A percentile compares a stretch with the other conserved stretches of the same genome.
These are phyloP conservation scores for Caenorhabditis becei DNA, from an alignment of 2,888 invertebrate species.

Conservation along the genomic window DNA sequence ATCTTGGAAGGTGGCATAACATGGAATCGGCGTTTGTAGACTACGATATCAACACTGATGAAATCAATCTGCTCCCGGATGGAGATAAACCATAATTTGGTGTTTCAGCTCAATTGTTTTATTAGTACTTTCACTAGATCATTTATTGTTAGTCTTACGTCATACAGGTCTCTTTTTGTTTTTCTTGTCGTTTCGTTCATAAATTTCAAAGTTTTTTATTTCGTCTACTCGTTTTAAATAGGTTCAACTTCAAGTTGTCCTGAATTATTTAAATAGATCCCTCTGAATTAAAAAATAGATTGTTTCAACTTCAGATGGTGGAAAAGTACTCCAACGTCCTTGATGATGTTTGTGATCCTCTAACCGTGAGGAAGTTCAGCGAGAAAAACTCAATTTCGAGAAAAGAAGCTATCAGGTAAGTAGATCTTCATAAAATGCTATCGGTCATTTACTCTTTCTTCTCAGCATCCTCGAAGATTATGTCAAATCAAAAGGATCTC, in stretches of 20 bases:
- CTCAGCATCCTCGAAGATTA: slow-evolving; percentile 51
- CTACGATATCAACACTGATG: slow-evolving; percentile 70
- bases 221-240: neutral
- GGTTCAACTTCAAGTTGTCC: neutral
- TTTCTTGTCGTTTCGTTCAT: slow-evolving; percentile 8
- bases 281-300: neutral
- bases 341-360: slow-evolving; percentile 53
- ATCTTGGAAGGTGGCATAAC: slow-evolving; percentile 71
- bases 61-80: slow-evolving; percentile 57
- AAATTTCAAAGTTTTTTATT: neutral
- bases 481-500: slow-evolving; percentile 33
- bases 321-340: slow-evolving; percentile 36
- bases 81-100: slow-evolving; percentile 22
- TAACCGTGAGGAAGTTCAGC: slow-evolving; percentile 32
- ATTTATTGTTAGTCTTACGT: slow-evolving; percentile 6
- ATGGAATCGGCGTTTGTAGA: slow-evolving; percentile 71
- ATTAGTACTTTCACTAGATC: neutral
- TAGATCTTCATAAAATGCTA: neutral
- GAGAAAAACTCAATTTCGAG: slow-evolving; percentile 13
- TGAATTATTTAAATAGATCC: too few species aligned
- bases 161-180: slow-evolving; percentile 16
- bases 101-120: slow-evolving; percentile 3
- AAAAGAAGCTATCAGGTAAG: slow-evolving; percentile 37
- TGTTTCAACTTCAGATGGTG: slow-evolving; percentile 24
- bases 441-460: neutral